Evolutionary conservation across 2,888 invertebrate genomes (phyloP).

Genomic region (Drosophila paracracens): DNA sequence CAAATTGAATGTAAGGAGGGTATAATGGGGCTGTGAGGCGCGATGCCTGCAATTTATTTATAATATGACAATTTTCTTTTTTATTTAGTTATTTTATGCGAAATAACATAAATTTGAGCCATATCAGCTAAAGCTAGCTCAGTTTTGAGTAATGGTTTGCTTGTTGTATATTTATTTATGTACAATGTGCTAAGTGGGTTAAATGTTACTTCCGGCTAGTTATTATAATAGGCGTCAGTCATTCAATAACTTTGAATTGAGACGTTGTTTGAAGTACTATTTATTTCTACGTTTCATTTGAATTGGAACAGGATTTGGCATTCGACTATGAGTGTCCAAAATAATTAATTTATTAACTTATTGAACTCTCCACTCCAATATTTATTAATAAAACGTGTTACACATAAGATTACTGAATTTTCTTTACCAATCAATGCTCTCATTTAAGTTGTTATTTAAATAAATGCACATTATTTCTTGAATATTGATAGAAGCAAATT

Average conservation of each 20-base stretch:
- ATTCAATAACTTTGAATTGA: neutral
- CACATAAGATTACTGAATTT: no score
- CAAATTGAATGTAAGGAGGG: neutral
- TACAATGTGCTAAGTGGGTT: neutral
- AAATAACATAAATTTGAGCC: neutral
- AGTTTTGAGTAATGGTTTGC: neutral
- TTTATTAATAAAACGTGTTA: no score
- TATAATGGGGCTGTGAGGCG: neutral
- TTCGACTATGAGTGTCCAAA: no score
- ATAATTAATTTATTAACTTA: no score
- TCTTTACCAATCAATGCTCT: no score
- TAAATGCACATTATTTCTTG: neutral
- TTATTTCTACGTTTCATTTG: no score
- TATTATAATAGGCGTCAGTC: neutral
- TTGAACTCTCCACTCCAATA: no score
- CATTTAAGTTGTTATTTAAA: neutral
- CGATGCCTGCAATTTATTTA: no score
- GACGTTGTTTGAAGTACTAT: no score
- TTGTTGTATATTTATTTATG: neutral
- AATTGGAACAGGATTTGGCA: no score
- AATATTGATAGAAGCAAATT: neutral
- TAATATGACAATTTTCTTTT: neutral
- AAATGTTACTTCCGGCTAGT: neutral
- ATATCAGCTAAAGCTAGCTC: neutral
- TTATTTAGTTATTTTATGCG: neutral